Evolutionary conservation across 2,888 invertebrate genomes (phyloP), one percentile per base, ranked within the genome.

Genomic region (Drosophila paranaensis): DNA sequence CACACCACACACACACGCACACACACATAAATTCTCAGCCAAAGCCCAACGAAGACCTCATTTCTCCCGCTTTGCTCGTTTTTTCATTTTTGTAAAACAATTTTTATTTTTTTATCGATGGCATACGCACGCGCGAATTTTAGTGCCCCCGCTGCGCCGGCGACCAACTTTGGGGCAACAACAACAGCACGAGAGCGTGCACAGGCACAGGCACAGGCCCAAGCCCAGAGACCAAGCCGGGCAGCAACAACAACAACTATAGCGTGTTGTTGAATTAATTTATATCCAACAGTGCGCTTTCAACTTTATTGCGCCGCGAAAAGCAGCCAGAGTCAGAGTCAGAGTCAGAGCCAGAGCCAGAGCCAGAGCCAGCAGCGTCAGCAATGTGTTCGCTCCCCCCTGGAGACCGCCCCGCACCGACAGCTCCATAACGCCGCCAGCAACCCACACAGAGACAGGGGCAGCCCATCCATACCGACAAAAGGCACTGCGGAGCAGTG

Each of bases 251-350:
- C 64, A 56, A 37, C 77, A 56, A 37, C 77, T 81, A 79, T 87
- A 79, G 91, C 90, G 91, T 91, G 90, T 90, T 91, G 91, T 90
- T 91, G 91, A 91, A 91, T 91, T 91, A 91, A 91, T 91, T 91
- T 91, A 91, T 91, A 90, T 81, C 90, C 90, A 80, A 87, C 90
- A 82, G 91, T 91, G 90, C 84, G 90, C 90, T 89, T 90, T 85
- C 90, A 87, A 85, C 91, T 90, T 83, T 79, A 90, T 82, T 90
- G 87, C 87, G 90, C 83, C 87, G 90, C 89, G 88, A 85, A 88
- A 80, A 88, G 82, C 84, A 84, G 68, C 60, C 53, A 48, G 13
- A 70, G 71, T 53, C 48, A 74, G 27, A 53, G 53, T n/a, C 53
- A 16, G 16, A 76, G 67, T 55, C 54, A 54, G 27, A 53, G 53